Base-by-base conservation (phyloP, 2,888 invertebrate species). In the Patella pellucida region DNA sequence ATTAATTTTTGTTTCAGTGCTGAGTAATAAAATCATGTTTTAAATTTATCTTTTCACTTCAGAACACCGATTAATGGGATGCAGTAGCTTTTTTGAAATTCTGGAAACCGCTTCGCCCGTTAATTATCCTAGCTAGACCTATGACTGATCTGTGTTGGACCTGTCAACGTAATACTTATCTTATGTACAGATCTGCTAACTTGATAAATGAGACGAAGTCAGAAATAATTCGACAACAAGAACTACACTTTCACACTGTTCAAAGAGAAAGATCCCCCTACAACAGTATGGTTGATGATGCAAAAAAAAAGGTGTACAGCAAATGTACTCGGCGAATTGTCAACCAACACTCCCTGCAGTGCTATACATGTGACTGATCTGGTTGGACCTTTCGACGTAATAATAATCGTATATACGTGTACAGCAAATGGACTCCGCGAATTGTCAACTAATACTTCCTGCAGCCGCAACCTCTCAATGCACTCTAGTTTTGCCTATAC, bases 401-500 rank as follows among this genome's bases (percentile, higher is more conserved):
- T n/a, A n/a, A n/a, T n/a, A n/a, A n/a, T n/a, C n/a, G n/a, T n/a
- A n/a, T n/a, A n/a, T 7, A n/a, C 19, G 3, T 41, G 31, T 7
- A 16, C 14, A 23, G 15, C 27, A 15, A 1, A 71, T 54, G 31
- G 23, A 19, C 16, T 50, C 54, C 9, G 5, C 5, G 2, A 50
- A 71, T 41, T 56, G 7, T n/a, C n/a, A 7, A 56, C 56, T n/a
- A 56, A 56, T 16, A 5, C 19, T 7, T 19, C 56, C 7, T 56
- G 56, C n/a, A 56, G 56, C 11, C 14, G 19, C 9, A 27, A 75
- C 9, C 23, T 69, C 3, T 50, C n/a, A 0, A 68, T 73, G 68
- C 83, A 82, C 56, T 83, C 83, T 54, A 73, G 72, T 14, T 82
- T 81, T 78, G 82, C 82, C 54, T 82, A 77, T 81, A 81, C 82